Conservation (phyloP, 2,797 vertebrate species). For the Phylloscopus collybita region DNA sequence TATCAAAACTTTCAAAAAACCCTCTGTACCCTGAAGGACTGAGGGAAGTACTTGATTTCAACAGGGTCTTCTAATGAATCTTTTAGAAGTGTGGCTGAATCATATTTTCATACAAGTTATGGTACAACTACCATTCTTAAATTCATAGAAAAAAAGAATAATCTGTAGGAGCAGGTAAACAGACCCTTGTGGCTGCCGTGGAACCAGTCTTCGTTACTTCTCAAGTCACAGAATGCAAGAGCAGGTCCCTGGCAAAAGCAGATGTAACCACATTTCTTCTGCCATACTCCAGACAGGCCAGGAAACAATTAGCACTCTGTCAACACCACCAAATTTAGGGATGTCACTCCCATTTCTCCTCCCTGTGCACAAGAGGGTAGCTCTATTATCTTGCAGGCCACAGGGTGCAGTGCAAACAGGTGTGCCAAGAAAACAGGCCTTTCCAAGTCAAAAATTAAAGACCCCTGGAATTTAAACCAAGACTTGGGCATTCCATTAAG, state of each 20-base stretch:
- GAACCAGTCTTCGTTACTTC: neutral
- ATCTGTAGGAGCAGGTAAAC: neutral
- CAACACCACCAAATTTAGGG: neutral
- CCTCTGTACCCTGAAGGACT: neutral
- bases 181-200: rapidly evolving
- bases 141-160: neutral
- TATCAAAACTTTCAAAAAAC: neutral
- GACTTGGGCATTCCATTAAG: neutral
- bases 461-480: neutral
- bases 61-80: neutral
- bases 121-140: neutral
- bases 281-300: neutral
- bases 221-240: neutral
- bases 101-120: rapidly evolving
- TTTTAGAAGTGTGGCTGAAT: neutral
- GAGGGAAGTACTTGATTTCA: neutral
- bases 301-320: neutral
- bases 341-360: neutral
- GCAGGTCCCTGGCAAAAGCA: neutral
- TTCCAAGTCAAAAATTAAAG: neutral
- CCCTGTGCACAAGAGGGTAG: neutral
- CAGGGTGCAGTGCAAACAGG: neutral
- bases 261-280: neutral
- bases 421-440: neutral
- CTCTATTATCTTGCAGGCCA: neutral